Conservation (phyloP, 2,797 vertebrate genomes). For the Eulemur albifrons region DNA sequence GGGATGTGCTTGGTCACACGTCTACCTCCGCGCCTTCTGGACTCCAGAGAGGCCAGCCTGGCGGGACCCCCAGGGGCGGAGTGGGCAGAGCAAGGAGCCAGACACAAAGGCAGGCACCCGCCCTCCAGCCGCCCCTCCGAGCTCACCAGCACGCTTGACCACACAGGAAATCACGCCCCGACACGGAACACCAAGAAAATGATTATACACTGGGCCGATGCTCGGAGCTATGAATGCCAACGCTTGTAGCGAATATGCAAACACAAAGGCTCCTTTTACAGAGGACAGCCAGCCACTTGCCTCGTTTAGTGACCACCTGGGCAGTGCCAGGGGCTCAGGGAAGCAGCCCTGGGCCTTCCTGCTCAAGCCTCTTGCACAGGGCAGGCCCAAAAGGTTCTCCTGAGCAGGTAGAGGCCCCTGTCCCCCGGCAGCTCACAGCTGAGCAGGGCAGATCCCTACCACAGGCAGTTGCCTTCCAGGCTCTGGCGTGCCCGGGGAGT, state of each 20-base stretch:
- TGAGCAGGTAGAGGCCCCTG: not conserved
- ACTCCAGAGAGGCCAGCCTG: not conserved
- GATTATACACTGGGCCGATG: not conserved
- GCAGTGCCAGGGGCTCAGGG: not conserved
- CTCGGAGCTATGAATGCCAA: not conserved
- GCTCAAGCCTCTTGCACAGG: not conserved
- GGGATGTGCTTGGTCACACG: not conserved
- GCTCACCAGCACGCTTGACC: not conserved
- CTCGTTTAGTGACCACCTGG: not conserved
- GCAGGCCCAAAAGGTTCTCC: not conserved
- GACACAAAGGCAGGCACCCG: not conserved
- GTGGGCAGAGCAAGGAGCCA: not conserved
- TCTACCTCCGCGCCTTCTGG: not conserved
- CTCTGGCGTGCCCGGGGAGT: not conserved
- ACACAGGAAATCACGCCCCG: not conserved
- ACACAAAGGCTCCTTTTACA: not conserved
- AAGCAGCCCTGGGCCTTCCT: not conserved
- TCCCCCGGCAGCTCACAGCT: not conserved
- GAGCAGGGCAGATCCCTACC: not conserved
- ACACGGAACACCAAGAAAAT: not conserved
- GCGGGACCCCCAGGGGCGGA: not conserved
- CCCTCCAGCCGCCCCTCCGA: not conserved
- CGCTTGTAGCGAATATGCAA: not conserved
- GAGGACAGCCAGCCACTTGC: not conserved
- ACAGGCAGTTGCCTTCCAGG: not conserved